phyloP scores from a whole-genome alignment of 1,140 invertebrate genomes.

The Pemphigus obesinymphae region DNA sequence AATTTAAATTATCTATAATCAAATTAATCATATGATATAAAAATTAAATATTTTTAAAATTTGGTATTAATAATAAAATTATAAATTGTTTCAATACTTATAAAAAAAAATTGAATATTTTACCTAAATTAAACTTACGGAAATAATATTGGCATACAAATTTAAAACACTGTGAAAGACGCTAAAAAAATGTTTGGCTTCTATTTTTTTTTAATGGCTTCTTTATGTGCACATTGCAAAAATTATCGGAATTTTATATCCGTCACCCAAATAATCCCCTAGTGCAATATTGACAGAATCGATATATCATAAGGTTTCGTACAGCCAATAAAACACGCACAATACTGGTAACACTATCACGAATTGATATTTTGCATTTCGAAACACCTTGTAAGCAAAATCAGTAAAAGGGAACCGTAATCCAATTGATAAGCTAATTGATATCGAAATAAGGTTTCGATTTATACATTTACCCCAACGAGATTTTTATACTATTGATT shows the following conservation, averaged over 20 bases:
- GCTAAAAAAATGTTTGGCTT: slow-evolving; percentile 29
- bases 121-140: neutral
- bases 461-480: neutral
- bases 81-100: too few relatives aligned
- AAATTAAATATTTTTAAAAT: too few relatives aligned
- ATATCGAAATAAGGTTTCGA: slow-evolving; percentile 26
- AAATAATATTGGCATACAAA: neutral
- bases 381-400: slow-evolving; percentile 34
- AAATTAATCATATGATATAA: too few relatives aligned
- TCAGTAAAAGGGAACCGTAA: slow-evolving; percentile 18
- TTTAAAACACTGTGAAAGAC: neutral
- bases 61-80: too few relatives aligned
- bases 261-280: slow-evolving; percentile 24
- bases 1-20: too few relatives aligned
- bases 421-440: slow-evolving; percentile 29
- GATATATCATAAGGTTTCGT: slow-evolving; percentile 22
- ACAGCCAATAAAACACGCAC: slow-evolving; percentile 30
- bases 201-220: slow-evolving; percentile 37
- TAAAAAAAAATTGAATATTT: neutral
- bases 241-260: slow-evolving; percentile 35
- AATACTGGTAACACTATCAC: slow-evolving; percentile 16
- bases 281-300: slow-evolving; percentile 18
- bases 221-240: slow-evolving; percentile 9
- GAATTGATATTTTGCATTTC: slow-evolving; percentile 21
- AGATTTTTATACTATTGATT: slow-evolving; percentile 14